Conservation (phyloP, 1,140 invertebrate species). For the Eupeodes corollae region DNA sequence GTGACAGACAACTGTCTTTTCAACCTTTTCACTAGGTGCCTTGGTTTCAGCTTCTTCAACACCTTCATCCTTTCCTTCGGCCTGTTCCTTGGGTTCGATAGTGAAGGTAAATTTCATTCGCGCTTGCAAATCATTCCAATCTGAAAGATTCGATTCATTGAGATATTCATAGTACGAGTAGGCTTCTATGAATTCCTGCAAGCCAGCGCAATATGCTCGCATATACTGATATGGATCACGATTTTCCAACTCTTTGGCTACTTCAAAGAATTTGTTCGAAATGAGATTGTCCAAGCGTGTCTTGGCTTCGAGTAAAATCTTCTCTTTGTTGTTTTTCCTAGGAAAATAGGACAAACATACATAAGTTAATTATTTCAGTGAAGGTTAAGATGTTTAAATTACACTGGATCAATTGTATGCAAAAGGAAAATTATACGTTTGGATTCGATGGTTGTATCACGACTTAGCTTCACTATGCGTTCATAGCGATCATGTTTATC, state of each 20-base stretch:
- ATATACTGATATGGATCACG: slow-evolving; percentile 64
- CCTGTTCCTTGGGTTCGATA: slow-evolving; percentile 15
- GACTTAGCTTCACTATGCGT: slow-evolving; percentile 66
- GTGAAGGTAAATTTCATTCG: slow-evolving; percentile 35
- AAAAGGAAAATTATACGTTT: slow-evolving; percentile 82
- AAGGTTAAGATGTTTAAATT: not conserved
- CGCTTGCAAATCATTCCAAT: slow-evolving; percentile 26
- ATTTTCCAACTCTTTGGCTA: slow-evolving; percentile 60
- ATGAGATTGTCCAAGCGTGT: slow-evolving; percentile 49
- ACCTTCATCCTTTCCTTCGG: not conserved
- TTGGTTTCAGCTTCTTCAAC: slow-evolving; percentile 7
- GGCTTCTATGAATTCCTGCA: slow-evolving; percentile 85
- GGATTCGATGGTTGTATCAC: slow-evolving; percentile 87
- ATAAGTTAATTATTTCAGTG: not conserved
- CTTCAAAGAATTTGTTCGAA: slow-evolving; percentile 48
- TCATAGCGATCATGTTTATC: slow-evolving; percentile 75
- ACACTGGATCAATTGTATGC: slow-evolving; percentile 50
- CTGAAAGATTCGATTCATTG: slow-evolving; percentile 21
- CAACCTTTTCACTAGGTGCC: slow-evolving; percentile 16
- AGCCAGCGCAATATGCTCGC: slow-evolving; percentile 59
- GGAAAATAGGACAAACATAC: slow-evolving; percentile 12
- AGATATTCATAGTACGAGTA: slow-evolving; percentile 63
- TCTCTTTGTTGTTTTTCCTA: slow-evolving; percentile 46
- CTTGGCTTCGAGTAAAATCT: slow-evolving; percentile 54
- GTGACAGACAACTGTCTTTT: slow-evolving; percentile 16